Evolutionary conservation across 2,797 vertebrate species (phyloP), one percentile per base, ranked within the genome.

Genomic region (Lagorchestes hirsutus): DNA sequence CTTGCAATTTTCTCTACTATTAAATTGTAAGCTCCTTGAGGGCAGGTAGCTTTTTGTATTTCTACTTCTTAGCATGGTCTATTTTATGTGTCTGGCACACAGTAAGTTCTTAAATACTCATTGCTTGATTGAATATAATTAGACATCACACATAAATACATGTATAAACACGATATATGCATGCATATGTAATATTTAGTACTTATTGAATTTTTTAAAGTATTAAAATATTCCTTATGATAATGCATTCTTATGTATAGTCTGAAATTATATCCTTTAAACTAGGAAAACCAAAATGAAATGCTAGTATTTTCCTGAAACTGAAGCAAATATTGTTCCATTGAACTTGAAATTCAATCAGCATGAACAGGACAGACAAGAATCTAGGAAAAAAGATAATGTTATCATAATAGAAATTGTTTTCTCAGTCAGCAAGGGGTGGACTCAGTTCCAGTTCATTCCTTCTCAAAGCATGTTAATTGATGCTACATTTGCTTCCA

Each of bases 311-410:
- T 91, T 94, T 94, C 12, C 4, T 54, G 11, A 11, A 59, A 55
- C 4, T 96, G 62, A 96, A 93, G 91, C 52, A 11, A 34, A 91
- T 82, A 59, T 31, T 92, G 3, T 90, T 50, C 27, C 82, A 95
- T 74, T 1, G 5, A 5, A 74, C 2, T 91, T 92, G 91, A 92
- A 95, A 67, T 94, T 92, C 93, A 95, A 94, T 91, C 56, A 24
- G 46, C 34, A 54, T 74, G 55, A 96, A 55, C 0, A 59, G 46
- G 12, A 9, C 54, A 0, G 12, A 56, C 5, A 95, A 62, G 46
- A 14, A 67, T 91, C 52, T 29, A 14, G 90, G 90, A 22, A 55
- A 52, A 91, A 46, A 93, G 95, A 91, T 12, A 10, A 74, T 59
- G 56, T 46, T 90, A 95, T 96, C 31, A 90, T 90, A 92, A 74